Conservation (phyloP, 1,140 invertebrate species). For the Chironomus tepperi region DNA sequence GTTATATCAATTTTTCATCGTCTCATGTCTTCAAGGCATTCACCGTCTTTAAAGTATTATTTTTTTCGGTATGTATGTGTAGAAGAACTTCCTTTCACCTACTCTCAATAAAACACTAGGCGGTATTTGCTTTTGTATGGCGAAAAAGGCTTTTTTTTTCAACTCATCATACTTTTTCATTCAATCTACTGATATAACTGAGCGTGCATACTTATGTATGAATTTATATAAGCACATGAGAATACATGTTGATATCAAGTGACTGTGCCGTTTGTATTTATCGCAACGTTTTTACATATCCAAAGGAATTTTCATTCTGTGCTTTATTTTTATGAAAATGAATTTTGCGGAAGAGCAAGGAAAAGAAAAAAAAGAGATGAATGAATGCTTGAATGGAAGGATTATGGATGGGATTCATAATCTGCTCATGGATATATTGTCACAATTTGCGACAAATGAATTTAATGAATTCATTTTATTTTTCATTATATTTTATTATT, state of each 20-base stretch:
- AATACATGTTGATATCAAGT: background rate
- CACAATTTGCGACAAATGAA: too few relatives aligned
- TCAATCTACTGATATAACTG: background rate
- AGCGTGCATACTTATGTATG: background rate
- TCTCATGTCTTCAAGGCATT: too few relatives aligned
- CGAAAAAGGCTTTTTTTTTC: too few relatives aligned
- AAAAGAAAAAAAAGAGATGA: too few relatives aligned
- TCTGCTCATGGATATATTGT: too few relatives aligned
- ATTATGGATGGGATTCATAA: background rate
- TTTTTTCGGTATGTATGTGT: background rate
- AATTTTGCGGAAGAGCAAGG: background rate
- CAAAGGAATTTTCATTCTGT: background rate
- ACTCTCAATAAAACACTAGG: background rate
- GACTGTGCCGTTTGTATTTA: background rate
- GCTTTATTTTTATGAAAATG: background rate
- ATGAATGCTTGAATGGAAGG: background rate
- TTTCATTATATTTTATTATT: too few relatives aligned
- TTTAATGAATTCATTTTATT: too few relatives aligned
- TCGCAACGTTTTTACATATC: conserved; percentile 1
- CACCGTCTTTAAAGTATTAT: too few relatives aligned
- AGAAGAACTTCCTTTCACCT: background rate
- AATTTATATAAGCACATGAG: background rate
- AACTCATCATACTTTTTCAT: background rate
- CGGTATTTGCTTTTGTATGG: background rate
- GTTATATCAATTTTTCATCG: too few relatives aligned